Base-by-base conservation (phyloP, 2,113 vertebrate species). In the Drymodes brunneopygia region DNA sequence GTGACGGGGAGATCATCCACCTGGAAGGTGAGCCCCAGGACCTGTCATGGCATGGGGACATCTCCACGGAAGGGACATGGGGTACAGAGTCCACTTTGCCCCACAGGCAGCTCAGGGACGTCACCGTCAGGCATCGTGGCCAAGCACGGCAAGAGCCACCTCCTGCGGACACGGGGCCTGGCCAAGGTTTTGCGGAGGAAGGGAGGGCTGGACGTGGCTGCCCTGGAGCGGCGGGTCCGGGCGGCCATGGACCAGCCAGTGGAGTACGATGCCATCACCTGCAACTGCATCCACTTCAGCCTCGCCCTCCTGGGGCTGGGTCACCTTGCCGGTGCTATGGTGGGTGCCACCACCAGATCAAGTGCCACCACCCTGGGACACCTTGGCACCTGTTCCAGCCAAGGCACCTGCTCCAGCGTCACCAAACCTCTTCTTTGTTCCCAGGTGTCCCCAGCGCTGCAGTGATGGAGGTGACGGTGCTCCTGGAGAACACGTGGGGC, bases 1-100 rank as follows among this genome's bases (percentile, higher is more conserved):
- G 96, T 27, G 42, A 90, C 0, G 95, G 92, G 58, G 96, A 97
- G 88, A 94, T 97, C 92, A 94, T 97, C 90, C 96, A 97, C 79
- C 90, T 97, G 71, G 95, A 97, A 92, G 88, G 95, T 96, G 71
- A 95, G 96, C 11, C 33, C 28, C 33, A 27, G 53, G 20, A 61
- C n/a, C 12, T 40, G 16, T 14, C 45, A 36, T 0, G 1, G 27
- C 2, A 3, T 1, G 12, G 25, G 38, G 27, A 33, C 1, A 0
- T 13, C 25, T 50, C 27, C 21, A 1, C 0, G 17, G 51, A 62
- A 81, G 47, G 38, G 42, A 66, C 47, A n/a, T 0, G 1, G 35
- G 12, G 5, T 8, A 17, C 0, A 47, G 57, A 6, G 1, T 9
- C 28, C 7, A 4, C 38, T 78, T n/a, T 1, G 3, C 15, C 14